Conservation (phyloP, 2,888 invertebrate species). For the Cremastinae sp. region DNA sequence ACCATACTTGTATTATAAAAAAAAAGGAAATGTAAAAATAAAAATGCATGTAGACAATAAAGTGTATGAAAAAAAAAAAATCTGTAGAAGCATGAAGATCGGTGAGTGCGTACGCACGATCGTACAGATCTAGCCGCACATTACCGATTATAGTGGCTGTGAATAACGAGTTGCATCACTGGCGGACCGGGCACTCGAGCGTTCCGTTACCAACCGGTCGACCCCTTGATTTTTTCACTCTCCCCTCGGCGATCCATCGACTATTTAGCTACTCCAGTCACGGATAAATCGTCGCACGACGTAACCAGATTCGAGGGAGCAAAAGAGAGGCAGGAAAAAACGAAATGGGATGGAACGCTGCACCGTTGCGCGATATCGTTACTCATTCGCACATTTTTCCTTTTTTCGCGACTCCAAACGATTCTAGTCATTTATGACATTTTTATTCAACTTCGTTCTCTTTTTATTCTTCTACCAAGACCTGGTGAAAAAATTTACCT, state of each 20-base stretch:
- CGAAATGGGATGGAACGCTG: slow-evolving; percentile 16
- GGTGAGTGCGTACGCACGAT: slow-evolving; percentile 16
- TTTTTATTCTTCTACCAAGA: background rate
- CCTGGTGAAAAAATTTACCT: too few relatives aligned
- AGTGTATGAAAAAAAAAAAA: too few relatives aligned
- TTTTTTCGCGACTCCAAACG: background rate
- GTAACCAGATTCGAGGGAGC: slow-evolving; percentile 42
- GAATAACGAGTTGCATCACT: slow-evolving; percentile 54
- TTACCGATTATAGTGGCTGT: slow-evolving; percentile 51
- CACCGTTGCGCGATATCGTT: slow-evolving; percentile 47
- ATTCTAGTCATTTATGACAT: slow-evolving; percentile 18
- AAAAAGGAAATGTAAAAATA: slow-evolving; percentile 11
- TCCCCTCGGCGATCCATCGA: slow-evolving; percentile 22
- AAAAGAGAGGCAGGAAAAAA: slow-evolving; percentile 14
- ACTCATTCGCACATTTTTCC: slow-evolving; percentile 10
- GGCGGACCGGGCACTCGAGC: slow-evolving; percentile 18
- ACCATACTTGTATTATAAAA: too few relatives aligned
- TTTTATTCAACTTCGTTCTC: background rate
- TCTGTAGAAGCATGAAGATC: too few relatives aligned
- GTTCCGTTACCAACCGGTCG: slow-evolving; percentile 56
- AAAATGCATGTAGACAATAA: slow-evolving; percentile 20
- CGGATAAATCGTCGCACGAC: slow-evolving; percentile 52
- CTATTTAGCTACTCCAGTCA: slow-evolving; percentile 54
- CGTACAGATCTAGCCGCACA: slow-evolving; percentile 12
- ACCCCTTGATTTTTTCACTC: slow-evolving; percentile 50